phyloP scores from a whole-genome alignment of 2,113 vertebrate genomes.

The Scophthalmus maximus region DNA sequence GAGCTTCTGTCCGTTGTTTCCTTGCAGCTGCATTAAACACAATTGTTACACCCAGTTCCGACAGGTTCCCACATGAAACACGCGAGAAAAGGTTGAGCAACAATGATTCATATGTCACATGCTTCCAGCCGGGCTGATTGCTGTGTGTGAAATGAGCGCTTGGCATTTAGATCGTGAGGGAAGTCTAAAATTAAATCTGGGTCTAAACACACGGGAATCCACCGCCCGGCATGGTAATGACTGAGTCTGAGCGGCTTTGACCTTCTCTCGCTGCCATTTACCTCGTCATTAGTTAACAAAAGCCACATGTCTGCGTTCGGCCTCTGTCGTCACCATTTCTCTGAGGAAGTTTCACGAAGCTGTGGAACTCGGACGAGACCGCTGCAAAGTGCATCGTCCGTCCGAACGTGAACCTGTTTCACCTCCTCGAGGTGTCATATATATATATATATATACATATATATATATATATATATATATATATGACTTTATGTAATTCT shows the following conservation, averaged over 20 bases:
- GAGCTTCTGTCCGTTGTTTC: no score
- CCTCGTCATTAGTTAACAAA: slow-evolving; percentile 28
- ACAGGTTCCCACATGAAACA: no score
- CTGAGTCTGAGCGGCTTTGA: slow-evolving; percentile 30
- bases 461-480: no score
- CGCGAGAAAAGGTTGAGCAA: not conserved
- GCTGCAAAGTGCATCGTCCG: no score
- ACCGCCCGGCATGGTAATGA: slow-evolving; percentile 16
- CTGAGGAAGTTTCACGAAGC: not conserved
- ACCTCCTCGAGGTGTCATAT: no score
- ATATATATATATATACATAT: no score
- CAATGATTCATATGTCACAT: not conserved
- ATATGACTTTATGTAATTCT: no score
- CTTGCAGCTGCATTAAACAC: no score
- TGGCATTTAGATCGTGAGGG: slow-evolving; percentile 28
- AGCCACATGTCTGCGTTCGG: not conserved
- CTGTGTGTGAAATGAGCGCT: slow-evolving; percentile 5
- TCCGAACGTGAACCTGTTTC: no score
- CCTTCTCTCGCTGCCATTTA: slow-evolving; percentile 44
- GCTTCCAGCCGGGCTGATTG: not conserved
- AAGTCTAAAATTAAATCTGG: slow-evolving; percentile 24
- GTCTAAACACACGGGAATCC: slow-evolving; percentile 4
- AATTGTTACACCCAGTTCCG: no score
- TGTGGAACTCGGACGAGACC: no score
- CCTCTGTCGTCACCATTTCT: not conserved